Base-by-base conservation (phyloP, 1,140 invertebrate genomes). In the Carcinoscorpius rotundicauda region DNA sequence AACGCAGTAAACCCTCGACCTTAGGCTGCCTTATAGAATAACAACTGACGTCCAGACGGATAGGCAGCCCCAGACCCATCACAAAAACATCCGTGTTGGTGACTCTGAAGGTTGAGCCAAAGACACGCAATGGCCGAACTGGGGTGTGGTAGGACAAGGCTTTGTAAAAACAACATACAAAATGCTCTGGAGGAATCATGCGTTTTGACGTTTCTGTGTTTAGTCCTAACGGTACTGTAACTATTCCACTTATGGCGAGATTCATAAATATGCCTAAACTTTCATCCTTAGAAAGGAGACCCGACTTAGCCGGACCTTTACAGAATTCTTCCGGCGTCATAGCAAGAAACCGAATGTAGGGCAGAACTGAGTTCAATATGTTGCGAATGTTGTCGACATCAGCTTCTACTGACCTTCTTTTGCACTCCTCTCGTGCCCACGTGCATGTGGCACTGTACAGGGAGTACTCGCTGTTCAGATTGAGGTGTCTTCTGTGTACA, bases 201-300 rank as follows among this genome's bases (percentile, higher is more conserved):
- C 67, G 53, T 58, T 66, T 66, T 10, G 56, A 51, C 10, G 62
- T 61, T 10, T 66, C 67, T n/a, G 58, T 6, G 3, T 53, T 61
- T 3, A 68, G 51, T 5, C 67, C 67, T 52, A 64, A 66, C 3
- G 72, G 72, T 3, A 73, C 52, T 11, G 63, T 51, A 52, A 67
- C 62, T 4, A 71, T 69, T 8, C 66, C 72, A 4, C 71, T 71
- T 51, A 73, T 69, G 5, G 72, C 70, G 5, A 73, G 58, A 52
- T 73, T 73, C 72, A 73, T 73, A 62, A 73, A 73, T 8, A 73
- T 64, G 51, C 65, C 61, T 53, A 72, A 69, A 48, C 71, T 69
- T 51, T 73, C 72, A 29, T 68, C 67, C 49, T 71, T 63, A 11
- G 63, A 65, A 3, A 73, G 66, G 4, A 73, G 50, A 3, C 67